These are phyloP conservation scores for Lethenteron reissneri DNA, from an alignment of 2,113 vertebrate genomes.

Conservation along the genomic window DNA sequence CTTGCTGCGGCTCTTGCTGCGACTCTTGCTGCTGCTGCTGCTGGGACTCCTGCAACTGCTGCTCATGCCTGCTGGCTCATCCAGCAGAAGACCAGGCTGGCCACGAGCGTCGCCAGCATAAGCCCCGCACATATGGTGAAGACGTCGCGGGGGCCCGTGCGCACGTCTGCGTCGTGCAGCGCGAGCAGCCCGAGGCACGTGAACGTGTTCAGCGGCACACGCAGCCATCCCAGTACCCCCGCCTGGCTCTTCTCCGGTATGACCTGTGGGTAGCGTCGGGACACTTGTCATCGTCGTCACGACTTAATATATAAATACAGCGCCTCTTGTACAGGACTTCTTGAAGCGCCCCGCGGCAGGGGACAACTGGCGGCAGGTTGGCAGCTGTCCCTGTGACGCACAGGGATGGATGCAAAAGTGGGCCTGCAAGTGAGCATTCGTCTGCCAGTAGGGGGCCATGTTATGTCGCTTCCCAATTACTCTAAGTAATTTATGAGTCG, in stretches of 20 bases:
- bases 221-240: constrained; percentile 56
- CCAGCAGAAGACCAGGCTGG: constrained; percentile 50
- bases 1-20: too few relatives aligned
- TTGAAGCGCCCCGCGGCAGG: too few relatives aligned
- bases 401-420: too few relatives aligned
- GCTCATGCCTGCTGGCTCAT: constrained; percentile 42
- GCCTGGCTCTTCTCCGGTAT: constrained; percentile 50
- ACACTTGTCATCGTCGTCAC: too few relatives aligned
- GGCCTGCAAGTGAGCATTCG: too few relatives aligned
- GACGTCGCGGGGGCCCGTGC: constrained; percentile 56
- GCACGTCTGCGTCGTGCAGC: constrained; percentile 51
- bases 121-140: constrained; percentile 46
- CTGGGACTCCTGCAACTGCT: constrained; percentile 33
- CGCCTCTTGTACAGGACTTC: too few relatives aligned
- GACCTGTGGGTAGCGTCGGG: constrained; percentile 14
- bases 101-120: constrained; percentile 54
- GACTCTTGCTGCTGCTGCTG: constrained; percentile 16
- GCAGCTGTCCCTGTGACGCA: too few relatives aligned
- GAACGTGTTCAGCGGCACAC: constrained; percentile 54
- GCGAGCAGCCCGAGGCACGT: constrained; percentile 56
- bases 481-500: too few relatives aligned
- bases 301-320: too few relatives aligned
- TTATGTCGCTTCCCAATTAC: too few relatives aligned
- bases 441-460: too few relatives aligned
- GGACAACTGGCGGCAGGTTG: too few relatives aligned